phyloP scores from a whole-genome alignment of 1,140 invertebrate genomes.

The Pseudomyrmex pallidus region DNA sequence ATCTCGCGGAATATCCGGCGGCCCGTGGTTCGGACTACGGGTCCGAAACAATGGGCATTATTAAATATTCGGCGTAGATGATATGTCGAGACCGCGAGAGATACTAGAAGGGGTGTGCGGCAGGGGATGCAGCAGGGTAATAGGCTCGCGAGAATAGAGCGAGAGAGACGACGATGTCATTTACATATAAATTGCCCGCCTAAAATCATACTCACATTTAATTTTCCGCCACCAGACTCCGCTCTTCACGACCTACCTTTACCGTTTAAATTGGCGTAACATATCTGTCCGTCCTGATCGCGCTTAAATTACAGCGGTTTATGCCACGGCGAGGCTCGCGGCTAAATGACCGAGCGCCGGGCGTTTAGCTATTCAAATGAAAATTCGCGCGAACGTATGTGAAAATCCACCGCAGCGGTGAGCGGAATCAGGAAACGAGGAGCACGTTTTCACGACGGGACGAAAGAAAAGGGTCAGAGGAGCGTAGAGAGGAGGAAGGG shows the following conservation, averaged over 20 bases:
- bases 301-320: slow-evolving; percentile 70
- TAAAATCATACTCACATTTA: slow-evolving; percentile 81
- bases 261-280: slow-evolving; percentile 73
- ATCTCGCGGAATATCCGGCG: slow-evolving; percentile 27
- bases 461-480: neutral
- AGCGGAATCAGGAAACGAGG: slow-evolving; percentile 34
- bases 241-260: slow-evolving; percentile 12
- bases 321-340: slow-evolving; percentile 41
- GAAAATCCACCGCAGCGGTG: neutral
- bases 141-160: neutral
- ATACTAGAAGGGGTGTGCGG: neutral
- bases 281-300: slow-evolving; percentile 68
- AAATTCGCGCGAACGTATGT: slow-evolving; percentile 45
- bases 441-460: slow-evolving; percentile 12
- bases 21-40: slow-evolving; percentile 28
- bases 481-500: neutral
- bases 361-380: slow-evolving; percentile 59
- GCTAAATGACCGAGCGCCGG: slow-evolving; percentile 47
- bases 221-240: slow-evolving; percentile 72
- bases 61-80: slow-evolving; percentile 64
- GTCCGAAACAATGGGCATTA: slow-evolving; percentile 64
- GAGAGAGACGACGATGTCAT: slow-evolving; percentile 65
- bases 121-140: neutral
- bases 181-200: slow-evolving; percentile 81
- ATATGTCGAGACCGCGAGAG: slow-evolving; percentile 16